Evolutionary conservation across 2,113 vertebrate species (phyloP).

Genomic region (Panthera tigris): DNA sequence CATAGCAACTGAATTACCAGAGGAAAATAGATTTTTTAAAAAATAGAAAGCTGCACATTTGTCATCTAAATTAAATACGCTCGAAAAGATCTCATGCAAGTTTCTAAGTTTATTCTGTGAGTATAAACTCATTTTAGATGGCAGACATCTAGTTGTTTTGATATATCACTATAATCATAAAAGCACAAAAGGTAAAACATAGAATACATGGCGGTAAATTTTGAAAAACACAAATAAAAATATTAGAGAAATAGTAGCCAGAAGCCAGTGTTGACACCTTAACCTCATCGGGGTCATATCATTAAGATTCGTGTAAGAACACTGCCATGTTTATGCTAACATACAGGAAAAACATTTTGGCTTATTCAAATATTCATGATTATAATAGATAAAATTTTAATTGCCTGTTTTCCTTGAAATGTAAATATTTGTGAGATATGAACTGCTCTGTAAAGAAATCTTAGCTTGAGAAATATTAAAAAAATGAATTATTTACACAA

Average conservation of each 20-base stretch:
- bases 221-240: slow-evolving; percentile 44
- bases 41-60: neutral
- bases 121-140: slow-evolving; percentile 11
- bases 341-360: neutral
- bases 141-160: slow-evolving; percentile 27
- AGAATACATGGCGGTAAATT: slow-evolving; percentile 5
- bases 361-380: slow-evolving; percentile 20
- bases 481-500: slow-evolving; percentile 56
- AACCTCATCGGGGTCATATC: neutral
- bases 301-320: neutral
- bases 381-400: slow-evolving; percentile 17
- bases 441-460: slow-evolving; percentile 37
- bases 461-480: slow-evolving; percentile 30
- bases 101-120: slow-evolving; percentile 43
- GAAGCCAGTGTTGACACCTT: neutral
- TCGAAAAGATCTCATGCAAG: neutral
- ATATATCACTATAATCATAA: slow-evolving; percentile 39
- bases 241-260: neutral
- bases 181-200: neutral
- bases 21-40: neutral
- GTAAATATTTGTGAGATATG: slow-evolving; percentile 45
- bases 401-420: slow-evolving; percentile 6
- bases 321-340: neutral
- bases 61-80: slow-evolving; percentile 43
- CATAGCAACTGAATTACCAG: neutral